phyloP scores from a whole-genome alignment of 2,888 invertebrate genomes.

The Lasioglossum marginatum region DNA sequence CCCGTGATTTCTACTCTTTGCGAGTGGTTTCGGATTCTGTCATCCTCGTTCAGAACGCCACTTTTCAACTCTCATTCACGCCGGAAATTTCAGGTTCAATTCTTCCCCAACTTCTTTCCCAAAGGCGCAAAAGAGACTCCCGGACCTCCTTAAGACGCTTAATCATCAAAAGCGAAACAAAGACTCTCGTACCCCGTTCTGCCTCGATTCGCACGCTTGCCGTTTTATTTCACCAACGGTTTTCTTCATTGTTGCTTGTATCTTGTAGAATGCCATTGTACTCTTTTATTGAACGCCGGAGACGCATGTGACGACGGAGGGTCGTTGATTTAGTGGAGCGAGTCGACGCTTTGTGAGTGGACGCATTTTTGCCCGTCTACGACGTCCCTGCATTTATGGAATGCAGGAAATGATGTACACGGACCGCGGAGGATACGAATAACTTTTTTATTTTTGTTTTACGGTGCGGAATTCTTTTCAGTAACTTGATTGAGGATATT shows the following conservation, averaged over 20 bases:
- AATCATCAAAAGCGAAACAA: neutral
- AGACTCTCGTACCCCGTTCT: neutral
- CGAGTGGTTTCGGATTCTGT: conserved; percentile 33
- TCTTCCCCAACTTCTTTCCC: neutral
- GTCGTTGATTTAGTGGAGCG: conserved; percentile 1
- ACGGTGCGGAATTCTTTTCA: neutral
- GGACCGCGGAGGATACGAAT: neutral
- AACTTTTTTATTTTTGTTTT: neutral
- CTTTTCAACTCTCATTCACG: neutral
- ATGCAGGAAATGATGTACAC: neutral
- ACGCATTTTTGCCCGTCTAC: neutral
- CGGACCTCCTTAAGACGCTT: neutral
- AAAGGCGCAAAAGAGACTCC: neutral
- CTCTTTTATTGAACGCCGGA: neutral
- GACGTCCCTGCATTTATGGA: neutral
- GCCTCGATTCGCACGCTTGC: neutral
- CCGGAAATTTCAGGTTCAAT: neutral
- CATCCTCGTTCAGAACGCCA: neutral
- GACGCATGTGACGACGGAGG: neutral
- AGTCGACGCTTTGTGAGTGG: conserved; percentile 6
- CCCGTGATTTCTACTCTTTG: conserved; percentile 52
- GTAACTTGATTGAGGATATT: neutral
- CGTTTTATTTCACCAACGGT: neutral
- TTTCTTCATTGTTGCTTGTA: conserved; percentile 1
- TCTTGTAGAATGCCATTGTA: neutral